phyloP scores from a whole-genome alignment of 2,888 invertebrate species.

The Metacarcinus magister region DNA sequence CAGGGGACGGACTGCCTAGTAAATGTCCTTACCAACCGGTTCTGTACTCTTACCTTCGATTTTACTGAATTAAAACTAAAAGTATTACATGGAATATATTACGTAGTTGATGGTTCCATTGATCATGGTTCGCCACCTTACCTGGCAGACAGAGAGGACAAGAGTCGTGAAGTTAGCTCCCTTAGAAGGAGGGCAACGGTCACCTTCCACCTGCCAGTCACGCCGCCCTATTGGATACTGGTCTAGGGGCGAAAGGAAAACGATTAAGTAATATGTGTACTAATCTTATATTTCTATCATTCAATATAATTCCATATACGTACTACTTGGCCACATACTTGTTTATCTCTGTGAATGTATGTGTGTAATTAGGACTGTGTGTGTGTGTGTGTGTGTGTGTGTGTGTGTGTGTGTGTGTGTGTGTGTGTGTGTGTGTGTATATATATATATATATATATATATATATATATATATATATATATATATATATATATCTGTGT shows the following conservation, averaged over 20 bases:
- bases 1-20: background rate
- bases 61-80: background rate
- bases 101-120: background rate
- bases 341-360: no score
- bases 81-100: background rate
- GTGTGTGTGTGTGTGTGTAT: conserved; percentile 30
- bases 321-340: no score
- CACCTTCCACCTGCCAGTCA: conserved; percentile 50
- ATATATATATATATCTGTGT: no score
- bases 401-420: background rate
- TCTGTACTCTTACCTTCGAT: no score
- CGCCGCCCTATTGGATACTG: conserved; percentile 51
- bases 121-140: background rate
- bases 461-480: no score
- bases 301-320: background rate
- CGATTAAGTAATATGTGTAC: background rate
- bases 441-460: no score
- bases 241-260: background rate
- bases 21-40: background rate
- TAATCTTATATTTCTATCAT: background rate
- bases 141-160: conserved; percentile 52
- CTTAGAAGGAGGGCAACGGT: background rate
- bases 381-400: no score
- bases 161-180: background rate
- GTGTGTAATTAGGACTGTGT: background rate